These are phyloP conservation scores for Alentia gelatinosa DNA, from an alignment of 2,888 invertebrate species.

Conservation along the genomic window DNA sequence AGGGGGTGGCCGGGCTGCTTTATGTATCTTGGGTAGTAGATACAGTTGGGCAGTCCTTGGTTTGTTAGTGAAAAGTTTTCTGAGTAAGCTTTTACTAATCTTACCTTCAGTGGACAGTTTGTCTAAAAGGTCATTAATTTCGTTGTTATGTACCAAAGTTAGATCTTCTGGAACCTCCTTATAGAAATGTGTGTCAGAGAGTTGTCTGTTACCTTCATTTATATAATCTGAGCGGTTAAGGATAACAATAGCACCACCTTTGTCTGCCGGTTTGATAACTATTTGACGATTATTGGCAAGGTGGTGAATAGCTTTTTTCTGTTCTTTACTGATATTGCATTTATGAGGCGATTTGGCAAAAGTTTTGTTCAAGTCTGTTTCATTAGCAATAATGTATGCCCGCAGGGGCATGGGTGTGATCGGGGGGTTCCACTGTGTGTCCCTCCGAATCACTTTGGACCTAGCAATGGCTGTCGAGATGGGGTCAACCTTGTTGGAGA, in stretches of 20 bases:
- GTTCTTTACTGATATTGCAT: neutral
- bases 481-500: too few species aligned
- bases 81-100: neutral
- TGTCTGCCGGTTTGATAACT: conserved; percentile 4
- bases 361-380: neutral
- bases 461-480: too few species aligned
- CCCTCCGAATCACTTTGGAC: neutral
- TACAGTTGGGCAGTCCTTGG: neutral
- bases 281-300: neutral
- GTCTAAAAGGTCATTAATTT: neutral
- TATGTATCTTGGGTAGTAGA: neutral
- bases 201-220: neutral
- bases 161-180: neutral
- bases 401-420: neutral
- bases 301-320: neutral
- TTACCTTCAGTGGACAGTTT: neutral
- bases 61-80: neutral
- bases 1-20: neutral
- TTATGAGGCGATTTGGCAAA: neutral
- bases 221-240: neutral
- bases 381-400: neutral
- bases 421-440: neutral
- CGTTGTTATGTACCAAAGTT: neutral
- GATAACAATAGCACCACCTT: neutral
- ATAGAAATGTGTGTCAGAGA: neutral